Evolutionary conservation across 2,888 invertebrate species (phyloP).

Genomic region (Digitonthophagus gazella): DNA sequence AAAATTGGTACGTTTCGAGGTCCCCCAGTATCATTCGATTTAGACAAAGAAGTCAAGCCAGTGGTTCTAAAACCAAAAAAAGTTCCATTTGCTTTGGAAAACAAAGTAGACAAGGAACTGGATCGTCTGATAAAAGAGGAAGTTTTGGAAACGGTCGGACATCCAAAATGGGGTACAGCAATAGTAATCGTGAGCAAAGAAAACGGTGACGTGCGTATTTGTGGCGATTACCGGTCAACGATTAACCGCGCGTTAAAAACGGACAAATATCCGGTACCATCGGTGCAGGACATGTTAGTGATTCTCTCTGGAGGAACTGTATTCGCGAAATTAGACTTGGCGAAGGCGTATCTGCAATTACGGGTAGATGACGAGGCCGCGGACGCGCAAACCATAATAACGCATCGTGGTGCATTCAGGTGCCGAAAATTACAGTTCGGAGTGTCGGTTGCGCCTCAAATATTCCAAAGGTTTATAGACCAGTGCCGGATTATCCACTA

Average conservation of each 20-base stretch:
- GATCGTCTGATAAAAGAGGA: background rate
- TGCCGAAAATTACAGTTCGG: constrained; percentile 37
- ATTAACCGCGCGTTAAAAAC: background rate
- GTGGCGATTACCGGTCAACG: background rate
- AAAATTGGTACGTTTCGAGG: background rate
- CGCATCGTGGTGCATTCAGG: constrained; percentile 37
- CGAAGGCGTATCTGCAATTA: background rate
- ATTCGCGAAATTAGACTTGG: background rate
- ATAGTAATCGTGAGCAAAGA: background rate
- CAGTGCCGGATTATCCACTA: too few species aligned
- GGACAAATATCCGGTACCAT: background rate
- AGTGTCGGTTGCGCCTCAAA: background rate
- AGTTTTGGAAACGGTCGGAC: background rate
- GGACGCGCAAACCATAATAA: background rate
- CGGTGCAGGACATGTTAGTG: background rate
- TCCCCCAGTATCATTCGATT: background rate
- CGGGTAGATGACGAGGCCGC: background rate
- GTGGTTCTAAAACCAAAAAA: background rate
- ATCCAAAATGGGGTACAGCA: background rate
- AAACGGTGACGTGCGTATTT: background rate
- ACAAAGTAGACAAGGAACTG: background rate
- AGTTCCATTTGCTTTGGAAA: background rate
- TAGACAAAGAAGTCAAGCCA: background rate
- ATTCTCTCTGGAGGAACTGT: background rate
- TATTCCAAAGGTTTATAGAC: constrained; percentile 6